A percentile compares a stretch with the other conserved stretches of the same genome.
Conservation (phyloP, 2,888 invertebrate genomes). For the Drosophila austrosaltans region DNA sequence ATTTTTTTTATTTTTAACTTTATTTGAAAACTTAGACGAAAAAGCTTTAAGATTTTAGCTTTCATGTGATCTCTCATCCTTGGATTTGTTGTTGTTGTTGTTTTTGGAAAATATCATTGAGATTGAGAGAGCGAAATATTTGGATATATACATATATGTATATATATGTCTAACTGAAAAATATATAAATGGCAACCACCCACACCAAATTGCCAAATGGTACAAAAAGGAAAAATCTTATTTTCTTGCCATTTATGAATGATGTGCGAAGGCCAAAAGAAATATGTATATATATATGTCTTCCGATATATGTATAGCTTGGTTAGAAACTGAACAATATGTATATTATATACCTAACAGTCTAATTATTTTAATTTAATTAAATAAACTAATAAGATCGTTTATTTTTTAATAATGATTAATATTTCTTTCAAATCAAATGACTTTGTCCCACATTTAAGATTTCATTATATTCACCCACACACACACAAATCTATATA, state of each 20-base stretch:
- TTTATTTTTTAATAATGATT: background rate
- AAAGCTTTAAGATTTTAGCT: conserved; percentile 66
- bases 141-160: conserved; percentile 23
- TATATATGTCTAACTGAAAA: conserved; percentile 17
- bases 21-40: conserved; percentile 63
- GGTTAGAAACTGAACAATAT: background rate
- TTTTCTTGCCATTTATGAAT: conserved; percentile 36
- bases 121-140: conserved; percentile 29
- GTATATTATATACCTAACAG: background rate
- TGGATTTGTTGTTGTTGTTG: conserved; percentile 71
- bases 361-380: background rate
- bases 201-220: conserved; percentile 28
- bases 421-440: conserved; percentile 31
- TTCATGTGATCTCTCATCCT: conserved; percentile 77
- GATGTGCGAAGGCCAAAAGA: conserved; percentile 49
- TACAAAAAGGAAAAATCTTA: background rate
- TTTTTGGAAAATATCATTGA: conserved; percentile 61
- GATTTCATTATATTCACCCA: conserved; percentile 15
- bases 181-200: conserved; percentile 42
- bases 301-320: background rate
- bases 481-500: conserved; percentile 38
- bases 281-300: background rate
- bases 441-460: conserved; percentile 67
- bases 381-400: background rate
- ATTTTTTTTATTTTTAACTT: conserved; percentile 69